Evolutionary conservation across 2,797 vertebrate genomes (phyloP).

Genomic region (Loriculus beryllinus): DNA sequence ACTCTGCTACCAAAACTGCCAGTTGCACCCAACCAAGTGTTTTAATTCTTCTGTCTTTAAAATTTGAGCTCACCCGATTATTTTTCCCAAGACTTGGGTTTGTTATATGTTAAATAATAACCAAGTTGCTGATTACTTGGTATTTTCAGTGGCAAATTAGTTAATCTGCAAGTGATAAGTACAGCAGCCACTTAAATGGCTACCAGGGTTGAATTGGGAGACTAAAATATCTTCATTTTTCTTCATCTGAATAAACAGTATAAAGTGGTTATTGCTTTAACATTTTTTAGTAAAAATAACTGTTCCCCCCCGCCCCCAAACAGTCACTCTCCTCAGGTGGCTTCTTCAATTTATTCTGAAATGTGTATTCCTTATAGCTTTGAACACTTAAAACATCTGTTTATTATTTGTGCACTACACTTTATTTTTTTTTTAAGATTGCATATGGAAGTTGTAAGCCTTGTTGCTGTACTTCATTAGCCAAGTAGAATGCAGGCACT

Average conservation of each 20-base stretch:
- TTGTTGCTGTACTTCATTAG: slow-evolving; percentile 35
- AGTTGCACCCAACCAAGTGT: not conserved
- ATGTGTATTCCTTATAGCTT: not conserved
- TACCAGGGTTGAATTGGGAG: not conserved
- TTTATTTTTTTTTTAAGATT: not conserved
- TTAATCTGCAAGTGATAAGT: not conserved
- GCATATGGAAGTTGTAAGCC: slow-evolving; percentile 49
- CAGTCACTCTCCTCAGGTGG: not conserved
- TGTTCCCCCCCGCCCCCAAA: not conserved
- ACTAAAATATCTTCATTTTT: not conserved
- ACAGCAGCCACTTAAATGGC: not conserved
- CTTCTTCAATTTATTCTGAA: not conserved
- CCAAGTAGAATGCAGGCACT: not conserved
- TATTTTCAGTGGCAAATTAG: not conserved
- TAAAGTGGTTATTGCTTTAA: not conserved
- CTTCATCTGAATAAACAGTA: not conserved
- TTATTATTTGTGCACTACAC: slow-evolving; percentile 35
- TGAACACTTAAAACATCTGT: slow-evolving; percentile 38
- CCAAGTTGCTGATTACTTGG: not conserved
- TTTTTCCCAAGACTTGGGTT: not conserved
- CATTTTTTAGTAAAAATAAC: not conserved
- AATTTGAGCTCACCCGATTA: not conserved
- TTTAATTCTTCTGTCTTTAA: not conserved
- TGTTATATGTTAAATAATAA: not conserved
- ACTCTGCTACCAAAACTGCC: not conserved